Evolutionary conservation across 2,888 invertebrate genomes (phyloP), one percentile per base, ranked within the genome.

Genomic region (Habroteleia sp.): DNA sequence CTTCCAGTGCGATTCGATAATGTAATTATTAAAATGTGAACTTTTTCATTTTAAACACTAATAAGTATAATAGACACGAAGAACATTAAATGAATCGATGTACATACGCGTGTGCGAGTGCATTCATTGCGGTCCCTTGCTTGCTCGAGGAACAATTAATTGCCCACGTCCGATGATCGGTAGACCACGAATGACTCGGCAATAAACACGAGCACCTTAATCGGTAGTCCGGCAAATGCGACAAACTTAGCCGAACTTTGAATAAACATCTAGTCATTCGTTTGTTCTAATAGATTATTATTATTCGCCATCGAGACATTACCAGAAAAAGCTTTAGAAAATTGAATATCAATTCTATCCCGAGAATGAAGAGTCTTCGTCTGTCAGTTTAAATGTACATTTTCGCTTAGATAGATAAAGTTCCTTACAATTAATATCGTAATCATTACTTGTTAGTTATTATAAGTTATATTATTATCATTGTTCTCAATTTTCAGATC

Each of bases 21-120:
- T 63, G n/a, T 7, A 33, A 35, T 52, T 52, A 35, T 29, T 37
- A 0, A 27, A 63, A 42, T 23, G 52, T 63, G 33, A 52, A 42
- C 50, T 56, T n/a, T n/a, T n/a, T n/a, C n/a, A n/a, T 20, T 25
- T 52, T 52, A 52, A 77, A 81, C 77, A 80, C 62, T 77, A 44
- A 52, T 44, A 58, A 81, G 74, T 80, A 80, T 78, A 66, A 80
- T 76, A 81, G 77, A 82, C 77, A 81, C 79, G 79, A 69, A 77
- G 77, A 78, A 81, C 78, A 78, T 76, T 65, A 76, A 79, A 73
- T 62, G 69, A 39, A 39, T 39, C 4, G 20, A 20, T 3, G 20
- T n/a, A n/a, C 8, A 10, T 14, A 14, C 39, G 7, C 14, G 8
- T n/a, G n/a, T n/a, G n/a, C n/a, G n/a, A n/a, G n/a, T n/a, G n/a